A percentile compares a stretch with the other conserved stretches of the same genome.
Evolutionary conservation across 2,113 vertebrate genomes (phyloP).

Genomic region (Heloderma charlesbogerti): DNA sequence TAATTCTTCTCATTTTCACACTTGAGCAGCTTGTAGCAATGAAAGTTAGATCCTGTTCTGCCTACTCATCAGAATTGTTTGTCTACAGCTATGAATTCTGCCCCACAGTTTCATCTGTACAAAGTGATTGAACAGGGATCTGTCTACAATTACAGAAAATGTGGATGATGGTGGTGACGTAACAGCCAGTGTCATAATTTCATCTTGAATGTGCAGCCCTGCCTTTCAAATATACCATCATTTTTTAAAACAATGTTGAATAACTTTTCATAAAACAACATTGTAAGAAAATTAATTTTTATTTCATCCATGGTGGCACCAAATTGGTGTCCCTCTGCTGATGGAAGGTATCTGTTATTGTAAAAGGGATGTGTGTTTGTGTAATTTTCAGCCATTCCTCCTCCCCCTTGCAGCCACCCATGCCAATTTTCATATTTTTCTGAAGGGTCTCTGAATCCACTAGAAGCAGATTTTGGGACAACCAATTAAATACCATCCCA

Average conservation of each 20-base stretch:
- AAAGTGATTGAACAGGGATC: background rate
- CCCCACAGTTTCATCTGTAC: background rate
- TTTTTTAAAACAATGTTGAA: background rate
- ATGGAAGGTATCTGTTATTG: background rate
- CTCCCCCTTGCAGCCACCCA: background rate
- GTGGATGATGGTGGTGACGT: background rate
- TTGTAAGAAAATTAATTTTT: background rate
- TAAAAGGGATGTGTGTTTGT: background rate
- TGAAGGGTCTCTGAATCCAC: background rate
- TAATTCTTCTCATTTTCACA: background rate
- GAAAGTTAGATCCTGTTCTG: background rate
- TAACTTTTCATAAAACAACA: background rate
- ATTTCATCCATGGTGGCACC: background rate
- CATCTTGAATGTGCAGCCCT: background rate
- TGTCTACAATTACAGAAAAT: background rate
- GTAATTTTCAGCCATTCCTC: background rate
- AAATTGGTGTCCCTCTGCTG: background rate
- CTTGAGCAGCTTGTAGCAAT: background rate
- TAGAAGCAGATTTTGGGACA: background rate
- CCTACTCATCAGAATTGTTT: background rate
- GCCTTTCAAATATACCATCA: background rate
- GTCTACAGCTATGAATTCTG: constrained; percentile 28
- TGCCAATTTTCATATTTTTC: background rate
- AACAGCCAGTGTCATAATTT: background rate
- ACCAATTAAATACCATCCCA: background rate